These are phyloP conservation scores for Ictidomys tridecemlineatus DNA, from an alignment of 2,113 vertebrate species.

Conservation along the genomic window DNA sequence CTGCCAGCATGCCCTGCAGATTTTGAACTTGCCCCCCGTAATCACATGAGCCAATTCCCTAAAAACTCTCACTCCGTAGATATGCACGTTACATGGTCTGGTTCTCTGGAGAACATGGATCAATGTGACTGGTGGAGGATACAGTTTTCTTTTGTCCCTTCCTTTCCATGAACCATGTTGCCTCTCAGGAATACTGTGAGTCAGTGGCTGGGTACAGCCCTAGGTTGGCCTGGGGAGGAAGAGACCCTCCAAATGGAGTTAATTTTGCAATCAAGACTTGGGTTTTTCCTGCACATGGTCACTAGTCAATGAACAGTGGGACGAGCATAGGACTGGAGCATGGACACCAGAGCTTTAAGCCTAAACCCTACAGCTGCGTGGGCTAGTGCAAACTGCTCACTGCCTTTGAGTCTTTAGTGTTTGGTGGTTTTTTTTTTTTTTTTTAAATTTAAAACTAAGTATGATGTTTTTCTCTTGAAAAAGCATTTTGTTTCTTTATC, in stretches of 20 bases:
- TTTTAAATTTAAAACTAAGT: neutral
- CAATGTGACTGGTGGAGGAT: neutral
- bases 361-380: neutral
- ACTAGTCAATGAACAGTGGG: neutral
- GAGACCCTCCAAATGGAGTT: neutral
- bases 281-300: neutral
- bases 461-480: neutral
- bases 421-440: neutral
- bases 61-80: neutral
- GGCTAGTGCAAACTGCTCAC: neutral
- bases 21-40: neutral
- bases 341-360: neutral
- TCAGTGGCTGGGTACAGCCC: neutral
- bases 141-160: neutral
- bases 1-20: neutral
- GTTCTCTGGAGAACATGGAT: neutral
- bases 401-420: neutral
- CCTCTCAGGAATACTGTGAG: neutral
- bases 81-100: neutral
- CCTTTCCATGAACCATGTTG: neutral
- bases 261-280: neutral
- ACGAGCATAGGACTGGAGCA: fast-evolving
- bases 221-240: neutral
- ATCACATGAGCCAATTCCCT: neutral
- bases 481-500: neutral